phyloP scores from a whole-genome alignment of 2,888 invertebrate species.

The Polymixis flavicincta region DNA sequence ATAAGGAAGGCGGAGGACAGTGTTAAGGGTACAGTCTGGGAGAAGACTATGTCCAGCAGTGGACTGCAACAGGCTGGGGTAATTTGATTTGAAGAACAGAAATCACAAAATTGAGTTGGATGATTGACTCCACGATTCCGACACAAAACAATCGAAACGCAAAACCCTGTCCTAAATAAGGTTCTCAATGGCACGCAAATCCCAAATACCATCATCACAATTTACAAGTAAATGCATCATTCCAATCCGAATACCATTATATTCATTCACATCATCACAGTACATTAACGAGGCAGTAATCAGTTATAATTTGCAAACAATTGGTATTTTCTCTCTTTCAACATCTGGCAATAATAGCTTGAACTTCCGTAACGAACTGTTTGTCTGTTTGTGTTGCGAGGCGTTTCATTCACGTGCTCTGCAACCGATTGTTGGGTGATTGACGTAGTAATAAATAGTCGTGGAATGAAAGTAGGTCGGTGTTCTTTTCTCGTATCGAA shows the following conservation, averaged over 20 bases:
- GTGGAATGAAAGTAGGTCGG: background rate
- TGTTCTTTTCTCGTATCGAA: background rate
- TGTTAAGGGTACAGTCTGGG: background rate
- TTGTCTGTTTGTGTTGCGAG: constrained; percentile 11
- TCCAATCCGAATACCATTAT: background rate
- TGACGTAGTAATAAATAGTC: constrained; percentile 17
- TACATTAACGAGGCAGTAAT: constrained; percentile 8
- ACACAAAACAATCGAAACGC: too few species aligned
- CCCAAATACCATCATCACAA: background rate
- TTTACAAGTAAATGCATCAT: background rate
- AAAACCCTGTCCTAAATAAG: background rate
- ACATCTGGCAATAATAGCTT: constrained; percentile 4
- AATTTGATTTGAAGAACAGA: too few species aligned
- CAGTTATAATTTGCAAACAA: background rate
- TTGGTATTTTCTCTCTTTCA: constrained; percentile 20
- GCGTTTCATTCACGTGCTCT: background rate
- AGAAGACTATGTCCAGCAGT: background rate
- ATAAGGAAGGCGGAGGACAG: background rate
- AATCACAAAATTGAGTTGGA: too few species aligned
- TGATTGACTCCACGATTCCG: too few species aligned
- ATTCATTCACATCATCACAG: constrained; percentile 3
- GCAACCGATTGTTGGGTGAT: background rate
- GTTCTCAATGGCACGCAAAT: background rate
- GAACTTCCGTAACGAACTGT: constrained; percentile 11
- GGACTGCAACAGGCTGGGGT: too few species aligned